A percentile compares a stretch with the other conserved stretches of the same genome.
Conservation (phyloP, 1,140 invertebrate genomes). For the Scaptomyza graminum region DNA sequence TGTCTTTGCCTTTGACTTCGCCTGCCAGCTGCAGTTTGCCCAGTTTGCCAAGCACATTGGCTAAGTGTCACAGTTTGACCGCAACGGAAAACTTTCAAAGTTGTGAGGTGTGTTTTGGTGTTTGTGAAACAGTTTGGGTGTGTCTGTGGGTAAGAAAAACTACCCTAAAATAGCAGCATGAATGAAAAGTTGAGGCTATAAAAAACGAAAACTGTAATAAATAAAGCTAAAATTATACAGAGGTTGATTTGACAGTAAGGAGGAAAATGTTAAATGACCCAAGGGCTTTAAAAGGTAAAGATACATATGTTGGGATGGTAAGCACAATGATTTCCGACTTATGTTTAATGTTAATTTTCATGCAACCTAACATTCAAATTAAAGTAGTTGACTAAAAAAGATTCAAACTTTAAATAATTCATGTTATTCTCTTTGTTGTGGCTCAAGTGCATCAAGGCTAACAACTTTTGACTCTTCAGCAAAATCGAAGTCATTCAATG, state of each 20-base stretch:
- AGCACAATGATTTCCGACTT: no score
- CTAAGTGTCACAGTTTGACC: slow-evolving; percentile 31
- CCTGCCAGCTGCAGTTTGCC: slow-evolving; percentile 37
- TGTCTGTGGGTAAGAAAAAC: neutral
- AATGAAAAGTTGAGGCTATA: slow-evolving; percentile 1
- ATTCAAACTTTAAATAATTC: no score
- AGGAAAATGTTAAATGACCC: no score
- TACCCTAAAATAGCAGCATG: neutral
- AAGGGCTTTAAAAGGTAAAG: neutral
- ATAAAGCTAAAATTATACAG: neutral
- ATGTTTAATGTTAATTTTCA: no score
- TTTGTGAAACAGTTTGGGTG: neutral
- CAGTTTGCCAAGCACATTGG: slow-evolving; percentile 18
- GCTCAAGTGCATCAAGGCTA: no score
- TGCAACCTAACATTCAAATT: no score
- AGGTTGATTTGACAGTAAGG: neutral
- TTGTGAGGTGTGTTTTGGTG: slow-evolving; percentile 9
- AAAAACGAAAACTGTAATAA: neutral
- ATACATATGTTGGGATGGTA: no score
- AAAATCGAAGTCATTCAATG: neutral
- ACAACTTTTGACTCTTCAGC: neutral
- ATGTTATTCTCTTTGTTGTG: no score
- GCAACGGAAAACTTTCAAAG: slow-evolving; percentile 29
- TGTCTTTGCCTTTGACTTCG: neutral
- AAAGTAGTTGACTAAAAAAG: no score